Evolutionary conservation across 2,888 invertebrate genomes (phyloP).

Genomic region (Petrolisthes cinctipes): DNA sequence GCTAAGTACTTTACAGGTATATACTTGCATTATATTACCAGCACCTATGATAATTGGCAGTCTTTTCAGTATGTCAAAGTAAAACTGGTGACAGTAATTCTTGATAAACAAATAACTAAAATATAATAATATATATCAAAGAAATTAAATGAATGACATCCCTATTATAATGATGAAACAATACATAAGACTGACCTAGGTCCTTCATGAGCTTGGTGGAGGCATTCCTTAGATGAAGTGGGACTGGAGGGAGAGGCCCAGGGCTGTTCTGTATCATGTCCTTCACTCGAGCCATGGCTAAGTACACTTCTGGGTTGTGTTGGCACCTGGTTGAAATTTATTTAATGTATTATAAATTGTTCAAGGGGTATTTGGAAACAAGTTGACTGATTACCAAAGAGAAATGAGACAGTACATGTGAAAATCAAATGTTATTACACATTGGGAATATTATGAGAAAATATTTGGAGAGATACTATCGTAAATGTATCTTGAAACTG

Average conservation of each 20-base stretch:
- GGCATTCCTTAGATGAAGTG: slow-evolving; percentile 84
- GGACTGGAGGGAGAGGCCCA: slow-evolving; percentile 83
- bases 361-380: background rate
- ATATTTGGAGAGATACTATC: background rate
- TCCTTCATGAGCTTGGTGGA: slow-evolving; percentile 83
- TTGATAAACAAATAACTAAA: no score
- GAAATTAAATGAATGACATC: no score
- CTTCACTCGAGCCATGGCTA: slow-evolving; percentile 72
- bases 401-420: background rate
- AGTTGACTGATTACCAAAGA: background rate
- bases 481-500: no score
- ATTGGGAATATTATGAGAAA: background rate
- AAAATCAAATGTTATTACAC: background rate
- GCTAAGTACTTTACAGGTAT: no score
- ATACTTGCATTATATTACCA: no score
- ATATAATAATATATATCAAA: no score
- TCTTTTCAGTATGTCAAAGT: background rate
- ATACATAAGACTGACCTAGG: slow-evolving; percentile 71
- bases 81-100: no score
- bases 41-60: background rate
- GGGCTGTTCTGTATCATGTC: slow-evolving; percentile 75
- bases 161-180: background rate
- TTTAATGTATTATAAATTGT: background rate
- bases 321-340: background rate
- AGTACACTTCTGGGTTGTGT: slow-evolving; percentile 37